Evolutionary conservation across 1,140 invertebrate species (phyloP).

Genomic region (Hyles vespertilio): DNA sequence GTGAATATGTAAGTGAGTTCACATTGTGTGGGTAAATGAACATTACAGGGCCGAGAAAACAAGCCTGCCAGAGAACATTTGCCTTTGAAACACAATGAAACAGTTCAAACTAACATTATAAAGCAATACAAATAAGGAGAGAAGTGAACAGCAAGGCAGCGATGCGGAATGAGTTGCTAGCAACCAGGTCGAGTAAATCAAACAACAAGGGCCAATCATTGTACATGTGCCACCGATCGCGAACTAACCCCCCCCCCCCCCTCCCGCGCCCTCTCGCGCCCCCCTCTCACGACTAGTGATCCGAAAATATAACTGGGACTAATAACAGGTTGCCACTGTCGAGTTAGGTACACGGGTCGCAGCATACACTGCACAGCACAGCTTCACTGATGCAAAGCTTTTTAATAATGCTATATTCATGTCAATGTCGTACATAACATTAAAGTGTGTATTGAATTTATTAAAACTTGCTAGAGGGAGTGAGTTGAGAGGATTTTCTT

Average conservation of each 20-base stretch:
- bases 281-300: no score
- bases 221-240: conserved; percentile 33
- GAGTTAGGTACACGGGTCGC: no score
- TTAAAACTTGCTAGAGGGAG: no score
- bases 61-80: conserved; percentile 3
- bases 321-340: neutral
- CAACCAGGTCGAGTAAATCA: conserved; percentile 56
- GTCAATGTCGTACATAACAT: neutral
- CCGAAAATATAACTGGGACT: neutral
- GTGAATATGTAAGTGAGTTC: conserved; percentile 11
- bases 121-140: conserved; percentile 19
- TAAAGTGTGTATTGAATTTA: neutral
- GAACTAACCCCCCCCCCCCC: neutral
- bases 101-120: conserved; percentile 16
- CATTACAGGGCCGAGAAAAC: conserved; percentile 4
- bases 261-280: neutral
- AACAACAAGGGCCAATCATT: conserved; percentile 55
- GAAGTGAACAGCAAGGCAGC: conserved; percentile 22
- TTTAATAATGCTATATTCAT: no score
- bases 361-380: neutral
- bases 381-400: neutral
- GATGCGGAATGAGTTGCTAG: conserved; percentile 29
- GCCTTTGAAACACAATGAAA: conserved; percentile 15
- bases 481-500: no score
- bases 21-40: conserved; percentile 10